Conservation (phyloP, 2,113 vertebrate genomes). For the Oreocharis arfaki region DNA sequence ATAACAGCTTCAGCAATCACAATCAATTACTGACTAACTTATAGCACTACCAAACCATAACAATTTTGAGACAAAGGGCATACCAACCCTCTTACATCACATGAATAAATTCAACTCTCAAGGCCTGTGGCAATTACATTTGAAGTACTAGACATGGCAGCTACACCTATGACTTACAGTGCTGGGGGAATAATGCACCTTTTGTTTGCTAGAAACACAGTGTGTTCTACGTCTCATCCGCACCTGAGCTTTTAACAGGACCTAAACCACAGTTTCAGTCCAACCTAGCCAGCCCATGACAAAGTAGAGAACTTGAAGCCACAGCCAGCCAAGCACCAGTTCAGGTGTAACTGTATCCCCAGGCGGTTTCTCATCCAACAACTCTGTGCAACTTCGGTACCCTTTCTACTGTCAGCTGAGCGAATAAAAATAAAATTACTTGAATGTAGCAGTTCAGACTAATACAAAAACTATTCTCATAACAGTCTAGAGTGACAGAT, state of each 20-base stretch:
- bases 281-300: background rate
- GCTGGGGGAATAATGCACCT: accelerated
- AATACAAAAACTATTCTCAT: background rate
- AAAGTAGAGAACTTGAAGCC: background rate
- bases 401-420: background rate
- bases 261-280: background rate
- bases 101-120: background rate
- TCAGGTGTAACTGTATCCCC: background rate
- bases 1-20: background rate
- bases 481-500: background rate
- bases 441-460: background rate
- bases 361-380: background rate
- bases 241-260: background rate
- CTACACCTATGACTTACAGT: background rate
- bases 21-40: background rate
- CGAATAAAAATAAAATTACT: background rate
- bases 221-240: background rate
- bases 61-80: background rate
- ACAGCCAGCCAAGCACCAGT: background rate
- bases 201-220: background rate
- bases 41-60: background rate
- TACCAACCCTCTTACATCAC: background rate
- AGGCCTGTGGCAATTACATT: background rate
- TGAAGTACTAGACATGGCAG: background rate
- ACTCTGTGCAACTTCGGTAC: background rate